phyloP scores from a whole-genome alignment of 2,113 vertebrate species.

The Pogonocichla stellata region DNA sequence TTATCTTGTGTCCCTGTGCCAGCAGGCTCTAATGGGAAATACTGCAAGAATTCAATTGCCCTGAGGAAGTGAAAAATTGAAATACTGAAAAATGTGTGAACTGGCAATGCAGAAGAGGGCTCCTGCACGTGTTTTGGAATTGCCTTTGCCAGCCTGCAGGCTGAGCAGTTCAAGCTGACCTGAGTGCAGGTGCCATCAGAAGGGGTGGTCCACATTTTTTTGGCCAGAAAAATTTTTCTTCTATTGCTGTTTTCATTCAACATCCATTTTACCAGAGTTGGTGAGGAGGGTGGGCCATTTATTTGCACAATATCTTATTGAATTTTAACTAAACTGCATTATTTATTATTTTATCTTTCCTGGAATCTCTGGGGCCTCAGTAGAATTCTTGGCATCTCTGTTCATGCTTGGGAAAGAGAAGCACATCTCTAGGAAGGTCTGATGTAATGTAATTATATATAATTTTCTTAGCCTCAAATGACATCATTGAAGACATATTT shows the following conservation, averaged over 20 bases:
- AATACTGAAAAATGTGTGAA: not conserved
- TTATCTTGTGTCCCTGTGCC: not conserved
- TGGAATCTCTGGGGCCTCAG: not conserved
- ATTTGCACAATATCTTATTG: not conserved
- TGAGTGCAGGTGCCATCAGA: not conserved
- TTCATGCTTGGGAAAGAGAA: not conserved
- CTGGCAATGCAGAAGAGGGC: not conserved
- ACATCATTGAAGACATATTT: not conserved
- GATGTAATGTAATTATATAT: not conserved
- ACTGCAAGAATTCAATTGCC: not conserved
- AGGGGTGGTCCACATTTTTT: not conserved
- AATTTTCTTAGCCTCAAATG: not conserved
- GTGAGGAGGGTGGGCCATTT: not conserved
- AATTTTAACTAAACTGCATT: not conserved
- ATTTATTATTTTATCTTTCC: not conserved
- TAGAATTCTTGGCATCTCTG: not conserved
- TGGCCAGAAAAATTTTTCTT: not conserved
- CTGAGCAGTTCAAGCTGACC: not conserved
- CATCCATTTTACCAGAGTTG: not conserved
- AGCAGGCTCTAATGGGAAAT: not conserved
- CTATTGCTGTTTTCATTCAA: not conserved
- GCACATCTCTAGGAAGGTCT: not conserved
- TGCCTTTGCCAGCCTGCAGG: not conserved
- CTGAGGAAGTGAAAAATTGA: not conserved
- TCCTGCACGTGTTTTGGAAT: not conserved